phyloP scores from a whole-genome alignment of 2,888 invertebrate species.

The Zaprionus lineosus region DNA sequence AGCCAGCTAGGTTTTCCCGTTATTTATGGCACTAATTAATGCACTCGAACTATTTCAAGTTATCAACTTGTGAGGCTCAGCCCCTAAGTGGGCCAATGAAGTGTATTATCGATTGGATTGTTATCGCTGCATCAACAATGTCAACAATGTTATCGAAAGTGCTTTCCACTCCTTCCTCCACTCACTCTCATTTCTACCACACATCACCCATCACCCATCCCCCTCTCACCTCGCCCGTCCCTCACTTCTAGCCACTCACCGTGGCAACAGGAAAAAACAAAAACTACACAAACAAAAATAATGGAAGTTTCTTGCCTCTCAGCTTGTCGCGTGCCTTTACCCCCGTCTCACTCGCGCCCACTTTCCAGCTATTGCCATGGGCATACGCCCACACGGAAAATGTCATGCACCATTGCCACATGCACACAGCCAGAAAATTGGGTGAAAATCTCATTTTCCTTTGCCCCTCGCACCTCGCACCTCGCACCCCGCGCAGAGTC shows the following conservation, averaged over 20 bases:
- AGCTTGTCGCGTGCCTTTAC: constrained; percentile 61
- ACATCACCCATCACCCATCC: too few species aligned
- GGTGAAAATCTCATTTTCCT: constrained; percentile 67
- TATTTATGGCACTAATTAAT: constrained; percentile 47
- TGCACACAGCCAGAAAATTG: constrained; percentile 72
- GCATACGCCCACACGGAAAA: constrained; percentile 34
- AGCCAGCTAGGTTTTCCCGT: too few species aligned
- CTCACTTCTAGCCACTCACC: too few species aligned
- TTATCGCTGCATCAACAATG: constrained; percentile 45
- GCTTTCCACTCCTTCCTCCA: constrained; percentile 13
- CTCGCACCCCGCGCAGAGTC: not conserved
- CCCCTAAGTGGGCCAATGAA: constrained; percentile 34
- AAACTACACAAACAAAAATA: too few species aligned
- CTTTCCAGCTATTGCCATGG: too few species aligned
- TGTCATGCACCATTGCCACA: constrained; percentile 62
- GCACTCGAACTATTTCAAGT: constrained; percentile 20
- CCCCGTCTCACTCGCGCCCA: constrained; percentile 1
- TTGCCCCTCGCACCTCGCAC: not conserved
- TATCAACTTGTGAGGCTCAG: too few species aligned
- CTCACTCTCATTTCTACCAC: not conserved
- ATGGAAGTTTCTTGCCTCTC: constrained; percentile 16
- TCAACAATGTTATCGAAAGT: constrained; percentile 39
- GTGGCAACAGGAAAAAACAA: constrained; percentile 1
- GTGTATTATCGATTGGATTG: constrained; percentile 45
- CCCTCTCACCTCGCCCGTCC: too few species aligned